Conservation (phyloP, 2,888 invertebrate species). For the Poecilus cupreus region DNA sequence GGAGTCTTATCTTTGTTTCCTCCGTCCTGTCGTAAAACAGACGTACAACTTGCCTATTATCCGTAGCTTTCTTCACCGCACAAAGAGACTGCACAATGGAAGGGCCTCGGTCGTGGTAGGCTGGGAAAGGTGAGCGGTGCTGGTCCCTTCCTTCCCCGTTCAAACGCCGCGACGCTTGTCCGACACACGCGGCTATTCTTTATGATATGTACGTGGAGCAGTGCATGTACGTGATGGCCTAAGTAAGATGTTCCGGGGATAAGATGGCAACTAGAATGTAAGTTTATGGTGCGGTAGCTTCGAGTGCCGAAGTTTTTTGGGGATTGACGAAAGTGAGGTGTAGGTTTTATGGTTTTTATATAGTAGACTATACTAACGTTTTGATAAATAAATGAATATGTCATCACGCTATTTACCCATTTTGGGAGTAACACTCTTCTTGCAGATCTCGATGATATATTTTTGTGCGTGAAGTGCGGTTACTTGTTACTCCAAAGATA, state of each 20-base stretch:
- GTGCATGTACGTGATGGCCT: slow-evolving; percentile 21
- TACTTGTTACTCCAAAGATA: no score
- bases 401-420: no score
- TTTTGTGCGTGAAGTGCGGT: no score
- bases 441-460: no score
- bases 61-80: slow-evolving; percentile 30
- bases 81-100: slow-evolving; percentile 3
- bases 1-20: background rate
- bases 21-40: slow-evolving; percentile 30
- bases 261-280: slow-evolving; percentile 13
- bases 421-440: no score
- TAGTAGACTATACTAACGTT: no score
- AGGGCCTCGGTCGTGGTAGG: no score
- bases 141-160: background rate
- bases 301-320: no score
- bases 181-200: slow-evolving; percentile 32
- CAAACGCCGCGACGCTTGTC: slow-evolving; percentile 1
- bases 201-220: slow-evolving; percentile 41
- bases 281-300: background rate
- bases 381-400: no score
- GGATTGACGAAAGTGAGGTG: no score
- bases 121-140: background rate
- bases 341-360: no score
- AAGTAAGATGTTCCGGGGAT: slow-evolving; percentile 30
- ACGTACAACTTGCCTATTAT: slow-evolving; percentile 38